A percentile compares a stretch with the other conserved stretches of the same genome.
Conservation (phyloP, 2,888 invertebrate species). For the Melanophora roralis region DNA sequence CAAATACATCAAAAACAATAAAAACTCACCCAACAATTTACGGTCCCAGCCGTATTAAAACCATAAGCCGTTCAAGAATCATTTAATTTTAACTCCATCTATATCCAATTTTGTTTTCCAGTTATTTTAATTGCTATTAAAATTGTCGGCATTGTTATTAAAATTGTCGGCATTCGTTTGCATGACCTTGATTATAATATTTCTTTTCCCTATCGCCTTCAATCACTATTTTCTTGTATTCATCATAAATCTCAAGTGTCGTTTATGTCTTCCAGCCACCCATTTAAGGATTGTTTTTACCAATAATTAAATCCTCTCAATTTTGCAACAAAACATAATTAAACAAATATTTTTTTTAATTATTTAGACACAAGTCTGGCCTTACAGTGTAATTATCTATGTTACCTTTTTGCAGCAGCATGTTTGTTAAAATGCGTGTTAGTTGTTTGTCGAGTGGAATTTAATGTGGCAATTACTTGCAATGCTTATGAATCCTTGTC, state of each 20-base stretch:
- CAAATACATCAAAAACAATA: too few relatives aligned
- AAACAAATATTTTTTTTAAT: background rate
- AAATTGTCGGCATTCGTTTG: conserved; percentile 53
- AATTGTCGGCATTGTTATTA: too few relatives aligned
- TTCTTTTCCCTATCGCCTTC: background rate
- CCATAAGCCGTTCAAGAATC: conserved; percentile 24
- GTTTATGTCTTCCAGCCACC: conserved; percentile 35
- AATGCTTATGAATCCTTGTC: conserved; percentile 62
- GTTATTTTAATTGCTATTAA: conserved; percentile 42
- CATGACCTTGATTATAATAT: conserved; percentile 50
- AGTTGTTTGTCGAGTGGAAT: background rate
- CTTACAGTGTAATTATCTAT: conserved; percentile 3
- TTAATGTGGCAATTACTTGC: conserved; percentile 53
- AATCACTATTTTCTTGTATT: conserved; percentile 23
- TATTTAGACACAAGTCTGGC: background rate
- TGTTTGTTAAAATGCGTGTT: background rate
- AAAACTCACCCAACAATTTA: too few relatives aligned
- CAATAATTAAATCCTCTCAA: conserved; percentile 60
- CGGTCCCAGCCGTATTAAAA: background rate
- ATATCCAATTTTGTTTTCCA: conserved; percentile 39
- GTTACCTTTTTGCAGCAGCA: background rate
- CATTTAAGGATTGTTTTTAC: conserved; percentile 58
- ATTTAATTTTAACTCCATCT: conserved; percentile 50
- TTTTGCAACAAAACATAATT: conserved; percentile 18
- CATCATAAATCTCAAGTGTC: conserved; percentile 60